Base-by-base conservation (phyloP, 2,797 vertebrate genomes). In the Gila robusta region DNA sequence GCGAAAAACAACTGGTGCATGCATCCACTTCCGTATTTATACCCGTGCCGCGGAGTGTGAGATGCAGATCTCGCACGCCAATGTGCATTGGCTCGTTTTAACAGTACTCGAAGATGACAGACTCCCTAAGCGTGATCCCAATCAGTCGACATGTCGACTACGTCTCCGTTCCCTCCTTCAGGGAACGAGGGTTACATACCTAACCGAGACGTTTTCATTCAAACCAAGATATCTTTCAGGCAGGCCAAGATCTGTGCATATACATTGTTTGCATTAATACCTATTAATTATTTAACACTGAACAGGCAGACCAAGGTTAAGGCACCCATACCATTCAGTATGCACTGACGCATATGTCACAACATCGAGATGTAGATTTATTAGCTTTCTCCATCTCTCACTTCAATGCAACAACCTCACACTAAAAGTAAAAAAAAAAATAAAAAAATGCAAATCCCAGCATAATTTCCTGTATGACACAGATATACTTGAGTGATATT, bases 401-500 rank as follows among this genome's bases (percentile, higher is more conserved):
- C 17, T 41, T 76, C 54, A 85, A 62, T 62, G 23, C 32, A 79
- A 37, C 66, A 59, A 16, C 35, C 23, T 32, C 26, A 47, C 54
- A 52, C 54, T 44, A 44, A 44, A 44, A 44, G 41, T 44, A 12
- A 32, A 72, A 19, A 41, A 10, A 19, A 28, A 62, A 72, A n/a
- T n/a, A n/a, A 44, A 32, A 32, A 72, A 62, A 10, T n/a, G 11
- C 14, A 52, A 78, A 66, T 32, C 21, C 11, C 8, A 8, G 66
- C 54, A 78, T 19, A 1, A 47, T 70, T 79, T 47, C 26, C 52
- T 41, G 32, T 77, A 44, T 79, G 66, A 77, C 62, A 77, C 74
- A 69, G 28, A 84, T 80, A 56, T 74, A 74, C 70, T 85, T 87
- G 62, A 81, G 56, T 49, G 39, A 77, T 78, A 81, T 37, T 62